Conservation (phyloP, 1,140 invertebrate species). For the Drosophila ambigua region DNA sequence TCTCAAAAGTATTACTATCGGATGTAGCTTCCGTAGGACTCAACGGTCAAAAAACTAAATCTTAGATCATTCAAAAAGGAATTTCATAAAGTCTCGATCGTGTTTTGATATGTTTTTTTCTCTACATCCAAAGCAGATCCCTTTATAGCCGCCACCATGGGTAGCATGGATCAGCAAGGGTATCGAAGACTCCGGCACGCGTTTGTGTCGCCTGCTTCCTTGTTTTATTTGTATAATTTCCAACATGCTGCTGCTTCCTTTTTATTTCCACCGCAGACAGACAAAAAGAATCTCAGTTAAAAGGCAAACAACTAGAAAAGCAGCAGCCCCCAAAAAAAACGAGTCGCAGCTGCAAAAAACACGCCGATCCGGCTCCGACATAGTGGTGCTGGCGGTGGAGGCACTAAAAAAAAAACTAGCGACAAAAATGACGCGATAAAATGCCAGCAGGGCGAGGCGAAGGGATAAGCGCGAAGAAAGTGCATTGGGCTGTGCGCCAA, state of each 20-base stretch:
- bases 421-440: conserved; percentile 50
- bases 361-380: conserved; percentile 13
- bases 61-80: too few relatives aligned
- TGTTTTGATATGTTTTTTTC: too few relatives aligned
- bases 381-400: background rate
- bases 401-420: conserved; percentile 42
- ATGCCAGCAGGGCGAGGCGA: conserved; percentile 14
- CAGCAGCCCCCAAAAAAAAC: conserved; percentile 27
- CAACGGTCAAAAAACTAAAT: too few relatives aligned
- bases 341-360: conserved; percentile 45
- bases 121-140: too few relatives aligned
- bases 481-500: conserved; percentile 82
- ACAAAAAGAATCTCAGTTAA: conserved; percentile 66
- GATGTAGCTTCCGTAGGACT: too few relatives aligned
- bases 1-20: too few relatives aligned
- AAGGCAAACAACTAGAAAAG: conserved; percentile 30
- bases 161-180: too few relatives aligned
- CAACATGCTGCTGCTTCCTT: conserved; percentile 55
- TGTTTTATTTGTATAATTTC: conserved; percentile 54
- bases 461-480: conserved; percentile 59
- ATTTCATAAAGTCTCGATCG: too few relatives aligned
- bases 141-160: too few relatives aligned
- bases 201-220: background rate
- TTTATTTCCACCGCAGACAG: conserved; percentile 28
- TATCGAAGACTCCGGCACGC: too few relatives aligned